Evolutionary conservation across 2,797 vertebrate genomes (phyloP).

Genomic region (Gymnoscopelus braueri): DNA sequence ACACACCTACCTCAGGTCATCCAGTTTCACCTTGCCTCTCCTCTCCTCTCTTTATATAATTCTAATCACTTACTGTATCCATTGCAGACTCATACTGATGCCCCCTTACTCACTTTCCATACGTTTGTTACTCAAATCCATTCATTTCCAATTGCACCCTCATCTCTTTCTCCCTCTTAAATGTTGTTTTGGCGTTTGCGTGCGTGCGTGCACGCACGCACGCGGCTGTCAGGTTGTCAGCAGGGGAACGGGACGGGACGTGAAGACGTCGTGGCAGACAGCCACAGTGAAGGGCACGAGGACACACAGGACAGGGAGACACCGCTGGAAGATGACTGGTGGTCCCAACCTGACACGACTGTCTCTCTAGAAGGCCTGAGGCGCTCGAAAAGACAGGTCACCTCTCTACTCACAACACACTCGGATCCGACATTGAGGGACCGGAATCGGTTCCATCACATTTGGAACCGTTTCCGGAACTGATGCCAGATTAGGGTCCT

Average conservation of each 20-base stretch:
- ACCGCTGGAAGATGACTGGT: slow-evolving; percentile 34
- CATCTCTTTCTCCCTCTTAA: slow-evolving; percentile 14
- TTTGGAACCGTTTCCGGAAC: too few species aligned
- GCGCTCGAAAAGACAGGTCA: slow-evolving; percentile 82
- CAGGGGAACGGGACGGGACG: too few species aligned
- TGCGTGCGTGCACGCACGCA: slow-evolving; percentile 19
- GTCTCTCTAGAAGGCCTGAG: slow-evolving; percentile 54
- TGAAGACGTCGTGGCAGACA: slow-evolving; percentile 34
- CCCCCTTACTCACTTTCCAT: too few species aligned
- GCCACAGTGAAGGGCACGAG: slow-evolving; percentile 35
- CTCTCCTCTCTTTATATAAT: too few species aligned
- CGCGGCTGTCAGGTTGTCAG: too few species aligned
- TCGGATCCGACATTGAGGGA: too few species aligned
- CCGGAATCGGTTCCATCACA: too few species aligned
- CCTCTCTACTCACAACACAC: slow-evolving; percentile 16
- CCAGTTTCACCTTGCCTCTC: too few species aligned
- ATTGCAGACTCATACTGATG: too few species aligned
- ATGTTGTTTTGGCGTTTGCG: neutral
- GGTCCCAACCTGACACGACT: slow-evolving; percentile 43
- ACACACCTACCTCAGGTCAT: too few species aligned
- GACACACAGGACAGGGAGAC: slow-evolving; percentile 4
- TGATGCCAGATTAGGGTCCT: too few species aligned
- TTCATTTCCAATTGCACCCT: slow-evolving; percentile 5
- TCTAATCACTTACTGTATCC: too few species aligned
- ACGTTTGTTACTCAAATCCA: neutral